phyloP scores from a whole-genome alignment of 2,888 invertebrate genomes.

The Nomada ruficornis region DNA sequence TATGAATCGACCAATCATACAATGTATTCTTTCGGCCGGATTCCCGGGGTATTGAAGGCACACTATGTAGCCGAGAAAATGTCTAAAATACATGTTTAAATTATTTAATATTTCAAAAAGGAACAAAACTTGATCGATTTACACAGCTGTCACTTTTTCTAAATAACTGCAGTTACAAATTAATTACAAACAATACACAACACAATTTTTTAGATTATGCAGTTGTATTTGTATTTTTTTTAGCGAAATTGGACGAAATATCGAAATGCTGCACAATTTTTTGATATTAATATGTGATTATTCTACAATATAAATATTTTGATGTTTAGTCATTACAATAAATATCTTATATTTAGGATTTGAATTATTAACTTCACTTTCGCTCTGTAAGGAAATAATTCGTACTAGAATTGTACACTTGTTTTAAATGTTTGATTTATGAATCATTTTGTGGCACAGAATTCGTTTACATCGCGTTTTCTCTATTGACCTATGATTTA shows the following conservation, averaged over 20 bases:
- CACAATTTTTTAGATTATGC: conserved; percentile 56
- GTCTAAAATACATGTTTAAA: too few relatives aligned
- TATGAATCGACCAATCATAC: too few relatives aligned
- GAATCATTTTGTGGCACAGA: conserved; percentile 60
- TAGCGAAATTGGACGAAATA: conserved; percentile 70
- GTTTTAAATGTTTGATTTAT: conserved; percentile 50
- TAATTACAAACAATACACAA: conserved; percentile 64
- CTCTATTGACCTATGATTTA: conserved; percentile 41
- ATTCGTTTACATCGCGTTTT: conserved; percentile 43
- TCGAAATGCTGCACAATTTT: conserved; percentile 60
- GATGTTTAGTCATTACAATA: conserved; percentile 58
- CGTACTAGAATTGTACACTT: conserved; percentile 55
- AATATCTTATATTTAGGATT: conserved; percentile 52
- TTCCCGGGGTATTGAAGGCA: too few relatives aligned
- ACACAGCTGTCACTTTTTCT: conserved; percentile 44
- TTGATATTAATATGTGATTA: conserved; percentile 51
- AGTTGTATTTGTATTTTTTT: conserved; percentile 50
- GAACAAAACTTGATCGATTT: conserved; percentile 25
- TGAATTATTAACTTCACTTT: conserved; percentile 45
- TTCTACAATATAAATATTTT: conserved; percentile 66
- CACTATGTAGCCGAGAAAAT: too few relatives aligned
- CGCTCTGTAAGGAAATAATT: conserved; percentile 58
- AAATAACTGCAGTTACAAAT: conserved; percentile 56
- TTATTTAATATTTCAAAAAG: too few relatives aligned
- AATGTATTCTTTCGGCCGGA: too few relatives aligned